Evolutionary conservation across 2,797 vertebrate species (phyloP).

Genomic region (Vireo griseus): DNA sequence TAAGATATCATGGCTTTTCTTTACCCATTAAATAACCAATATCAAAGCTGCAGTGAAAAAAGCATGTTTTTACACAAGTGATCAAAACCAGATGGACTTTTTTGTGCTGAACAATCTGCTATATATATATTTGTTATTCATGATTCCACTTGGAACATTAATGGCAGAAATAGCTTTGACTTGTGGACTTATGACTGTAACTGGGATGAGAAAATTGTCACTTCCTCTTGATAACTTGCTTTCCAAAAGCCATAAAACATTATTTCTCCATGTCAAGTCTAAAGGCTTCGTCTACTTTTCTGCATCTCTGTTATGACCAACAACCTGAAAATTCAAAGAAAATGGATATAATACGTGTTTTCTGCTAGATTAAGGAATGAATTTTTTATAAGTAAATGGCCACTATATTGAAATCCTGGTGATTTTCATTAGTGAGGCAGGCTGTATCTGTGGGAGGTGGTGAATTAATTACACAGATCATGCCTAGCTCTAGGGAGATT

Average conservation of each 20-base stretch:
- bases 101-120: background rate
- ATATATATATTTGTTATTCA: background rate
- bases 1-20: background rate
- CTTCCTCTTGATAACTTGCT: constrained; percentile 11
- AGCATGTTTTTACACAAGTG: background rate
- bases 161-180: background rate
- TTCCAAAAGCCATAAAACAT: background rate
- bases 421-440: background rate
- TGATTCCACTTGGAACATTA: background rate
- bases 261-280: constrained; percentile 11
- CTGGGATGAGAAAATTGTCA: background rate
- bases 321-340: constrained; percentile 20
- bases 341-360: background rate
- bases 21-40: background rate
- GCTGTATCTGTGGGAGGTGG: background rate
- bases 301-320: background rate
- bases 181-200: background rate
- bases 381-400: background rate
- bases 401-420: background rate
- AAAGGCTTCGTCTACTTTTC: constrained; percentile 8
- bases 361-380: background rate
- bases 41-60: background rate
- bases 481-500: background rate
- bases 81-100: background rate
- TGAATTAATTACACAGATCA: constrained; percentile 16